Percentiles rank a stretch among this genome's conserved stretches.
Conservation (phyloP, 2,797 vertebrate genomes). For the Melanotaenia pygmaea region DNA sequence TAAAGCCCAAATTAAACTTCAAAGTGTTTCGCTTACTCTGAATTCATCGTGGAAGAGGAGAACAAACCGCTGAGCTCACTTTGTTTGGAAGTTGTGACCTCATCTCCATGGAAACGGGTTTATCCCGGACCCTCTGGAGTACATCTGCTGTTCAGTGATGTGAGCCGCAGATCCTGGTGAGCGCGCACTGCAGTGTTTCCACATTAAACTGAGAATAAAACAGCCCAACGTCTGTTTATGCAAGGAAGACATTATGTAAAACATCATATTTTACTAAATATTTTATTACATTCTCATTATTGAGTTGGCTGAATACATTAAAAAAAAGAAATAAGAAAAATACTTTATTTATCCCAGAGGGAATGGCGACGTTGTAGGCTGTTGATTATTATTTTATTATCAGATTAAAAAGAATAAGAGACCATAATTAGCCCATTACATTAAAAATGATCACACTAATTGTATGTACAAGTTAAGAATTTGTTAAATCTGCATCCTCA, state of each 20-base stretch:
- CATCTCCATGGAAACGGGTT: slow-evolving; percentile 65
- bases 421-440: too few relatives aligned
- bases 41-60: slow-evolving; percentile 30
- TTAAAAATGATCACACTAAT: too few relatives aligned
- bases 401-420: too few relatives aligned
- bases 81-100: slow-evolving; percentile 54
- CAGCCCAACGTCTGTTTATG: background rate
- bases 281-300: too few relatives aligned
- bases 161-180: background rate
- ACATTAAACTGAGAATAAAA: background rate
- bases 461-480: background rate
- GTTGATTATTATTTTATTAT: too few relatives aligned
- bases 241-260: background rate
- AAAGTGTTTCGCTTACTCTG: slow-evolving; percentile 54
- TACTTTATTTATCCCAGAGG: too few relatives aligned
- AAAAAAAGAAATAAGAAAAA: too few relatives aligned
- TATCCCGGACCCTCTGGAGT: background rate
- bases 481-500: background rate
- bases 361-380: too few relatives aligned
- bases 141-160: slow-evolving; percentile 13
- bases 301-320: too few relatives aligned
- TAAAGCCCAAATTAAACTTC: background rate
- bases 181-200: background rate
- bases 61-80: background rate
- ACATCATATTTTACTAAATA: too few relatives aligned